Percentiles rank a stretch among this genome's conserved stretches.
Evolutionary conservation across 1,140 invertebrate genomes (phyloP).

Genomic region (Neodiprion lecontei): DNA sequence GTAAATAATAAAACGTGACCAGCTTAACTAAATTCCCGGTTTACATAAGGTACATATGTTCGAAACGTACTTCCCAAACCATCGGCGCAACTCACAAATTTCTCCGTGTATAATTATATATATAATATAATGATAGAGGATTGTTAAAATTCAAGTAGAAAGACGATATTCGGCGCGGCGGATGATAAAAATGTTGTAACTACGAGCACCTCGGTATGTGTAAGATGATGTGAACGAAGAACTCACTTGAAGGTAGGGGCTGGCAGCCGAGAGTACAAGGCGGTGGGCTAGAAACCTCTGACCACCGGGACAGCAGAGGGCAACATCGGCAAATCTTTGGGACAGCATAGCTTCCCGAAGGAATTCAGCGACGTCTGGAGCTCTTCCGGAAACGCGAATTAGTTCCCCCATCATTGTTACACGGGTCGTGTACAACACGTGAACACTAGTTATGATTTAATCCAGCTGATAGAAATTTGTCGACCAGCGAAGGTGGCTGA

Average conservation of each 20-base stretch:
- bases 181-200: too few species aligned
- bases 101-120: too few species aligned
- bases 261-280: conserved; percentile 51
- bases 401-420: conserved; percentile 37
- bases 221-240: background rate
- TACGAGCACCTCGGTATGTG: too few species aligned
- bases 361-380: conserved; percentile 44
- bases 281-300: conserved; percentile 56
- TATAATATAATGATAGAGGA: too few species aligned
- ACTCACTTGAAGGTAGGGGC: conserved; percentile 51
- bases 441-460: background rate
- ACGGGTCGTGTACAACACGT: conserved; percentile 9
- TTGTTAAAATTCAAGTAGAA: too few species aligned
- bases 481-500: background rate
- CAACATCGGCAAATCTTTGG: conserved; percentile 53
- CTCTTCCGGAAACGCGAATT: conserved; percentile 41
- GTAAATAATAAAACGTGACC: too few species aligned
- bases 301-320: conserved; percentile 49
- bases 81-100: too few species aligned
- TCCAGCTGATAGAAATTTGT: too few species aligned
- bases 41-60: too few species aligned
- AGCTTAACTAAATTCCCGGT: too few species aligned
- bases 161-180: too few species aligned
- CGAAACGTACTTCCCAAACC: too few species aligned
- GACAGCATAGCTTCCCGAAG: conserved; percentile 48